These are phyloP conservation scores for Tenualosa ilisha DNA, from an alignment of 2,797 vertebrate species.

Conservation along the genomic window DNA sequence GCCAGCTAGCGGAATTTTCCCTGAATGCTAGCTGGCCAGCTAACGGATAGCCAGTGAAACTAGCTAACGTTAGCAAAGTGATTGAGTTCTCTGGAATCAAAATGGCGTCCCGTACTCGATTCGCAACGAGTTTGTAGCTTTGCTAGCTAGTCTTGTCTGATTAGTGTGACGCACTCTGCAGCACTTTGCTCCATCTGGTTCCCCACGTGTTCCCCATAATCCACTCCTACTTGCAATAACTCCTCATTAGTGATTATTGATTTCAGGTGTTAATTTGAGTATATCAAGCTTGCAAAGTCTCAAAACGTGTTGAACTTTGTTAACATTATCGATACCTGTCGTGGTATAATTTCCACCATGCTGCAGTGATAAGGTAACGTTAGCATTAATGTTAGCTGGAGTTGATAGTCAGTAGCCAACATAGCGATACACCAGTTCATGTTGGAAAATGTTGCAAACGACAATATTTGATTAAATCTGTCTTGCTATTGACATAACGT, in stretches of 20 bases:
- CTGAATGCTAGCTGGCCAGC: background rate
- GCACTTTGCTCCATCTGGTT: conserved; percentile 34
- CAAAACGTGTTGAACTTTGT: background rate
- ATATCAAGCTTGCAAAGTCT: background rate
- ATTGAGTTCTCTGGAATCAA: conserved; percentile 45
- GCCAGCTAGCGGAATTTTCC: background rate
- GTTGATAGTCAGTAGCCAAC: background rate
- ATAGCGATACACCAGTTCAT: background rate
- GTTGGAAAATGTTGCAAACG: background rate
- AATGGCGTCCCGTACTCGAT: conserved; percentile 63
- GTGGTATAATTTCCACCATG: background rate
- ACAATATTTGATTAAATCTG: background rate
- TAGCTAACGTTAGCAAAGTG: conserved; percentile 11
- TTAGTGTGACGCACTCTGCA: conserved; percentile 60
- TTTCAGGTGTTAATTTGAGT: background rate
- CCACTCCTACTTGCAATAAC: background rate
- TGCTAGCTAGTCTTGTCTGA: conserved; percentile 48
- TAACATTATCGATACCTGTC: background rate
- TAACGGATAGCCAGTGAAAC: background rate
- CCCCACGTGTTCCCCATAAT: conserved; percentile 11
- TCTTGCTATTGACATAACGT: background rate
- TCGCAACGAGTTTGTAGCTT: conserved; percentile 16
- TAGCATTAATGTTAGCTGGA: background rate
- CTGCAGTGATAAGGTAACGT: background rate
- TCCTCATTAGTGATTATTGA: background rate